These are phyloP conservation scores for Eupristina koningsbergeri DNA, from an alignment of 1,140 invertebrate genomes.

Conservation along the genomic window DNA sequence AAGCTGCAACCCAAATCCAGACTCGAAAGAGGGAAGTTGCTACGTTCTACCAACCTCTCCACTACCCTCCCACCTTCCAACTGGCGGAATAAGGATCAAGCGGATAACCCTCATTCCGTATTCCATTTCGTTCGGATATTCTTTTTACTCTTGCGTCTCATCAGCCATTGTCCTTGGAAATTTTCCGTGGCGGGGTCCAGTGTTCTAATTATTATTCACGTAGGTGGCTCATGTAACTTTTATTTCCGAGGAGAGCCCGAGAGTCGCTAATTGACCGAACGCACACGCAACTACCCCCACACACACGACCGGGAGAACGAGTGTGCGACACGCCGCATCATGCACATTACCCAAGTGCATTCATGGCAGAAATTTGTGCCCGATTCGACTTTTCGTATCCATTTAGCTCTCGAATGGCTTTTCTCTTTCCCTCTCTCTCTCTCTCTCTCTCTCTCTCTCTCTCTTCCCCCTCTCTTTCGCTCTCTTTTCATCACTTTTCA, in stretches of 20 bases:
- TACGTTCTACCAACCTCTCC: too few relatives aligned
- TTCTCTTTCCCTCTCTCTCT: background rate
- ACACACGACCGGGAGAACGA: background rate
- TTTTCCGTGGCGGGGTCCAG: slow-evolving; percentile 53
- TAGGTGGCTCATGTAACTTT: slow-evolving; percentile 6
- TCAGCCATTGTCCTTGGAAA: slow-evolving; percentile 61
- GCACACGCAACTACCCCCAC: background rate
- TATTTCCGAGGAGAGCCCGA: slow-evolving; percentile 26
- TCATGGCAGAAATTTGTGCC: background rate
- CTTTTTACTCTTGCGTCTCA: slow-evolving; percentile 59
- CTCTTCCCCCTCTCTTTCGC: background rate
- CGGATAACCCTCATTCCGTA: slow-evolving; percentile 65
- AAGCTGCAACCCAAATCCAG: too few relatives aligned
- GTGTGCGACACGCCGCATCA: background rate
- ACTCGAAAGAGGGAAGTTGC: too few relatives aligned
- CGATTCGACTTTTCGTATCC: slow-evolving; percentile 27
- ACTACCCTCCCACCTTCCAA: too few relatives aligned
- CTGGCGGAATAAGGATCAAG: background rate
- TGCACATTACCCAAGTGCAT: slow-evolving; percentile 24
- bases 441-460: background rate
- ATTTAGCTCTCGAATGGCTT: slow-evolving; percentile 38
- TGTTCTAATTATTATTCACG: slow-evolving; percentile 59
- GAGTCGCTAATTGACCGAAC: slow-evolving; percentile 40
- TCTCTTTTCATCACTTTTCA: background rate
- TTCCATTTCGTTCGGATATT: slow-evolving; percentile 69